Conservation (phyloP, 2,113 vertebrate species). For the Gila orcuttii region DNA sequence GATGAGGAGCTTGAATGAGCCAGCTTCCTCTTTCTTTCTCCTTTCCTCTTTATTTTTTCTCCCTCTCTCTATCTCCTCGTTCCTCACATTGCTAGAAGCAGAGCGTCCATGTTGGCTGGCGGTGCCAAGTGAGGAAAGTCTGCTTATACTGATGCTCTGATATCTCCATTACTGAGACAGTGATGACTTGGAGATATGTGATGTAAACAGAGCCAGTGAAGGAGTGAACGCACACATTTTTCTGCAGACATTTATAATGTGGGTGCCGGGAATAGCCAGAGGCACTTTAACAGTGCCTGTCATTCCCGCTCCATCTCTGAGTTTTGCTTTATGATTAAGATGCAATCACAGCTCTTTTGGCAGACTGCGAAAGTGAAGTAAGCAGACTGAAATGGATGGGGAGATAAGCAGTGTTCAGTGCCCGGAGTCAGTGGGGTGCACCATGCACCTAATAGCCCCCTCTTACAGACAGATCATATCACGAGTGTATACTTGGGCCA, state of each 20-base stretch:
- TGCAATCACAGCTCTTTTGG: constrained; percentile 47
- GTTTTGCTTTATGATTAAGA: constrained; percentile 49
- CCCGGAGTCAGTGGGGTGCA: background rate
- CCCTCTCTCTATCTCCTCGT: background rate
- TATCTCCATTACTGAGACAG: constrained; percentile 38
- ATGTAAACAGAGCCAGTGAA: constrained; percentile 19
- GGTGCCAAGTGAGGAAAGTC: constrained; percentile 7
- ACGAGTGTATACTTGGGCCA: background rate
- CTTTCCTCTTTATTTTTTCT: background rate
- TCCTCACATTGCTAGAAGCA: background rate
- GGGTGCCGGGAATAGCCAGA: constrained; percentile 31
- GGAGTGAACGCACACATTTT: constrained; percentile 4
- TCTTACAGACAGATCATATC: constrained; percentile 42
- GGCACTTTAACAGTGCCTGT: constrained; percentile 36
- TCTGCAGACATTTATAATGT: constrained; percentile 34
- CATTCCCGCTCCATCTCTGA: constrained; percentile 32
- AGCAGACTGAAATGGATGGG: constrained; percentile 50
- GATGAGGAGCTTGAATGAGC: constrained; percentile 3
- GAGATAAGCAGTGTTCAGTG: constrained; percentile 37
- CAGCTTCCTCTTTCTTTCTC: background rate
- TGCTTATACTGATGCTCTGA: constrained; percentile 21
- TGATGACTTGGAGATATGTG: constrained; percentile 36
- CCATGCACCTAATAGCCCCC: constrained; percentile 25
- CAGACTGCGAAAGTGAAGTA: constrained; percentile 46
- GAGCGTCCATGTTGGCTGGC: background rate